These are phyloP conservation scores for Sphyrna mokarran DNA, from an alignment of 2,113 vertebrate genomes.

Conservation along the genomic window DNA sequence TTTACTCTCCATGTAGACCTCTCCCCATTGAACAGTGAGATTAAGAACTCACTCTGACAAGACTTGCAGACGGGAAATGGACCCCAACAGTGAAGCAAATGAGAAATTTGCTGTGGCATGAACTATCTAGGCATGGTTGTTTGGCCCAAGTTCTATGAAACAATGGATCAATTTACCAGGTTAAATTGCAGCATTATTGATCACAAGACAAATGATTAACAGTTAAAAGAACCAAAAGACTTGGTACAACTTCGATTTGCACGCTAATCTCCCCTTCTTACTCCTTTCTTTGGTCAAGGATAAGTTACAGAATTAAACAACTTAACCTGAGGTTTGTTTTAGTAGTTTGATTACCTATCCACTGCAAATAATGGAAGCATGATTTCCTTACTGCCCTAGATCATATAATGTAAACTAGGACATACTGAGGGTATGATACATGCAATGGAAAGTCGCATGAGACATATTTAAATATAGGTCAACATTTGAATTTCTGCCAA, in stretches of 20 bases:
- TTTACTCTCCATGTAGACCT: not conserved
- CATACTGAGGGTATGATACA: not conserved
- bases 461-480: constrained; percentile 24
- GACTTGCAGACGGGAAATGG: not conserved
- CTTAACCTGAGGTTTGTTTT: not conserved
- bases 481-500: constrained; percentile 15
- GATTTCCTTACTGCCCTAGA: not conserved
- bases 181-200: not conserved
- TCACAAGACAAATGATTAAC: not conserved
- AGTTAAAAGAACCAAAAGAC: not conserved
- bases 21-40: not conserved
- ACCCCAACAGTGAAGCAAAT: not conserved
- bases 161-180: not conserved
- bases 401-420: not conserved
- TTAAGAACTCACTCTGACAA: not conserved
- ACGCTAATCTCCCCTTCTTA: not conserved
- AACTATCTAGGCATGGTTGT: not conserved
- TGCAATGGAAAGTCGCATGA: not conserved
- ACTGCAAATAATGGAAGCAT: not conserved
- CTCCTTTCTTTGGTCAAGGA: not conserved
- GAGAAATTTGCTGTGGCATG: not conserved
- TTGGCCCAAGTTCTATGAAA: not conserved
- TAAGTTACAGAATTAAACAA: not conserved
- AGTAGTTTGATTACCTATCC: not conserved
- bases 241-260: too few relatives aligned